phyloP scores from a whole-genome alignment of 2,888 invertebrate species.

The Odontothrips loti region DNA sequence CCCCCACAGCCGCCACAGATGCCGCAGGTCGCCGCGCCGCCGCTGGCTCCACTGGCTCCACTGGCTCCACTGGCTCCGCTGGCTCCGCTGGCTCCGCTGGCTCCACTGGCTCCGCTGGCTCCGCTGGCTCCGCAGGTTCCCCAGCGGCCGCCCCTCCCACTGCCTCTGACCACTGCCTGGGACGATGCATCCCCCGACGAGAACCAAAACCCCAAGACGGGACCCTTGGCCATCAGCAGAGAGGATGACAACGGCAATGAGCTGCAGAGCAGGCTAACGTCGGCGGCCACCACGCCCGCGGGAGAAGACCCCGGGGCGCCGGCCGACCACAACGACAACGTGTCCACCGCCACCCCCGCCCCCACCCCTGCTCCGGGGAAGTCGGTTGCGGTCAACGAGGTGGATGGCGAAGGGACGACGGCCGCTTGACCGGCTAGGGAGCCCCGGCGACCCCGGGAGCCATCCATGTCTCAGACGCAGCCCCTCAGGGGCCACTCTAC shows the following conservation, averaged over 20 bases:
- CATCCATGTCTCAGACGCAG: not conserved
- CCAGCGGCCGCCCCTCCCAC: not conserved
- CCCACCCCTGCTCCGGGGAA: not conserved
- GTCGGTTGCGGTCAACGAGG: not conserved
- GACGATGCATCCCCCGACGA: constrained; percentile 9
- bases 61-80: too few species aligned
- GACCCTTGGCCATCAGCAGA: not conserved
- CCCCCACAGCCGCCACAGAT: not conserved
- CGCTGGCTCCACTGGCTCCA: too few species aligned
- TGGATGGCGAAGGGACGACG: constrained; percentile 5
- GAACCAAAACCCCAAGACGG: not conserved
- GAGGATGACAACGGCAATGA: constrained; percentile 14
- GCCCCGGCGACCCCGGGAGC: not conserved
- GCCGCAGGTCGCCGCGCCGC: not conserved
- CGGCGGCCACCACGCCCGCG: not conserved
- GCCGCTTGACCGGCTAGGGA: not conserved
- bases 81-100: not conserved
- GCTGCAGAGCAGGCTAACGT: not conserved
- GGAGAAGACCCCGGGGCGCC: not conserved
- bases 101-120: not conserved
- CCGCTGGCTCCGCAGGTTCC: not conserved
- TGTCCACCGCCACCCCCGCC: not conserved
- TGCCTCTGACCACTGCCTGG: not conserved
- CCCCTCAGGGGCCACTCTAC: constrained; percentile 10
- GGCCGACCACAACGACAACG: not conserved